Conservation (phyloP, 2,888 invertebrate genomes). For the Heliconius hortense region DNA sequence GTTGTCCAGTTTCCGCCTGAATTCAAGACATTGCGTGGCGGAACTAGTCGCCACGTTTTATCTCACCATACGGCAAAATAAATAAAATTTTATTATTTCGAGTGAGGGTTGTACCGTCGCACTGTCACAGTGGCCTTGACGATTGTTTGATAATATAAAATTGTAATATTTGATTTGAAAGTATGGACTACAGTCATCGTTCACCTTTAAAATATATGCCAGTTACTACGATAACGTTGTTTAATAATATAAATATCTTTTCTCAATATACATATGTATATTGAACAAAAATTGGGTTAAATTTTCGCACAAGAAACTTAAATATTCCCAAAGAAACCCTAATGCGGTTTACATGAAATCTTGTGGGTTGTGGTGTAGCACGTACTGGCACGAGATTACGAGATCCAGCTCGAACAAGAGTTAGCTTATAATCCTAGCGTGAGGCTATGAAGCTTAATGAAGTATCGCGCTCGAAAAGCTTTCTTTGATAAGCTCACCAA, state of each 20-base stretch:
- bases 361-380: constrained; percentile 21
- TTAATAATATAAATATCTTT: background rate
- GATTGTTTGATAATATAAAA: background rate
- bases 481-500: constrained; percentile 13
- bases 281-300: background rate
- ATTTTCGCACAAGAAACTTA: constrained; percentile 5
- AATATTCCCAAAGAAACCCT: constrained; percentile 9
- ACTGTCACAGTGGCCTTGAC: no score
- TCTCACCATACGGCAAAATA: no score
- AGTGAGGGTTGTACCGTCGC: no score
- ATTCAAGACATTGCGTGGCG: no score
- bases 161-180: background rate
- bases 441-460: constrained; percentile 30
- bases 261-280: background rate
- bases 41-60: no score
- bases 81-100: no score
- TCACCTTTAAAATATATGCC: background rate
- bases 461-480: constrained; percentile 20
- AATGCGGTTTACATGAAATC: constrained; percentile 13
- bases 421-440: constrained; percentile 22
- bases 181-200: background rate
- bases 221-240: background rate
- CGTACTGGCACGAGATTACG: constrained; percentile 30
- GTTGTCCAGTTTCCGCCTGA: no score
- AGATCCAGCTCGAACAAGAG: constrained; percentile 26